Evolutionary conservation across 2,797 vertebrate species (phyloP).

Genomic region (Protosalanx chinensis): DNA sequence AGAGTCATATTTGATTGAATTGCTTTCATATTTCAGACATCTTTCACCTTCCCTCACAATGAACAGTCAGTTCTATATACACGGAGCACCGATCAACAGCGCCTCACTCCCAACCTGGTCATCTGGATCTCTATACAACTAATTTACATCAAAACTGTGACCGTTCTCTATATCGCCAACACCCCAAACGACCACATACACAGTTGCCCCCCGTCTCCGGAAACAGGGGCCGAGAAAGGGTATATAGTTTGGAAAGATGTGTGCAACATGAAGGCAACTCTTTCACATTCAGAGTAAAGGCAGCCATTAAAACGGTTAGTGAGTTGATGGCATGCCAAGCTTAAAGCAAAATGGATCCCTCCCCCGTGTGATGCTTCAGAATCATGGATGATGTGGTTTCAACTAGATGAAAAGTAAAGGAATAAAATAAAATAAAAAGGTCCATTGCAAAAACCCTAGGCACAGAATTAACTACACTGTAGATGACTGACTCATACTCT

Average conservation of each 20-base stretch:
- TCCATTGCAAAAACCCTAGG: conserved; percentile 91
- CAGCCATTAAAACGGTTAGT: conserved; percentile 90
- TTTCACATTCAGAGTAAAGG: conserved; percentile 98
- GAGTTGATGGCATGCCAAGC: conserved; percentile 98
- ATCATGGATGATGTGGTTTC: conserved; percentile 84
- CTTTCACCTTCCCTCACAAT: conserved; percentile 77
- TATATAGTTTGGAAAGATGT: conserved; percentile 72
- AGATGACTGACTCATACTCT: conserved; percentile 83
- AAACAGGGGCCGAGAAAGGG: conserved; percentile 37
- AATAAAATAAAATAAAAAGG: conserved; percentile 18
- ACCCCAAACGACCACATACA: conserved; percentile 44
- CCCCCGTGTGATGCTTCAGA: conserved; percentile 82
- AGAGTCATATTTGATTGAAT: conserved; percentile 88
- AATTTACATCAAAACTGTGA: conserved; percentile 79
- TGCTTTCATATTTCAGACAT: conserved; percentile 94
- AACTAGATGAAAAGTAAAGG: conserved; percentile 70
- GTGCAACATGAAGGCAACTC: conserved; percentile 95
- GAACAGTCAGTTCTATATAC: conserved; percentile 87
- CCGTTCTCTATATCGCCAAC: conserved; percentile 46
- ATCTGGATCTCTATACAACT: conserved; percentile 79
- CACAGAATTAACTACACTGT: conserved; percentile 86
- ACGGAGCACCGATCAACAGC: conserved; percentile 98
- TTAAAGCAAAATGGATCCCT: conserved; percentile 90
- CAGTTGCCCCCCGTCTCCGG: conserved; percentile 32
- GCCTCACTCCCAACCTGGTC: conserved; percentile 72